Evolutionary conservation across 1,140 invertebrate genomes (phyloP), one percentile per base, ranked within the genome.

Genomic region (Phenacoccus solenopsis): DNA sequence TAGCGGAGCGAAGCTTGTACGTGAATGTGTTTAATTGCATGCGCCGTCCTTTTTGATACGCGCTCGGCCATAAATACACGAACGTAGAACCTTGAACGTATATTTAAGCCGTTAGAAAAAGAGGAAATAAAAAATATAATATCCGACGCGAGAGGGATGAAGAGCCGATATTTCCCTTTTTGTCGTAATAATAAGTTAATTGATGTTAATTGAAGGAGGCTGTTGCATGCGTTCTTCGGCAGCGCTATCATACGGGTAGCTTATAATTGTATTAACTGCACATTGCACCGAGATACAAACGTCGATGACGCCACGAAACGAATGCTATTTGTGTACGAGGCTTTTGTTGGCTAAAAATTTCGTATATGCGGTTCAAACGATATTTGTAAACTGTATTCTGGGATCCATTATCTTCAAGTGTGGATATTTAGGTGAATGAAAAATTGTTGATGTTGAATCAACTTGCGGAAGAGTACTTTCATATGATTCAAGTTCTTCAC

Each of bases 111-210:
- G 38, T 49, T 9, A 49, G 12, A 49, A 49, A 49, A 49, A 49
- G 38, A 49, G 38, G 38, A 49, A 49, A 49, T 49, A 49, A 49
- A 49, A 64, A 25, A 64, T 27, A 64, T 64, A 24, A 24, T 20
- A 64, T 64, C 59, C 59, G 59, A 64, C 25, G n/a, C n/a, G 59
- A 64, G 59, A 64, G 59, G 59, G 59, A 64, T 64, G 59, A 64
- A 64, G 25, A 64, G 25, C 20, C 25, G 59, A 64, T 64, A 64
- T 64, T 64, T 64, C 25, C 59, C 59, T 64, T 64, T 64, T 64
- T 64, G 10, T 27, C 21, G 59, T 64, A 64, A 64, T 64, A 64
- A 64, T 64, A 64, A 64, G 59, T 64, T 64, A 64, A 64, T 27
- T 64, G 59, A 64, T 64, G 59, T 64, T 64, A 64, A 64, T 27